Evolutionary conservation across 2,797 vertebrate species (phyloP).

Genomic region (Chromis chromis): DNA sequence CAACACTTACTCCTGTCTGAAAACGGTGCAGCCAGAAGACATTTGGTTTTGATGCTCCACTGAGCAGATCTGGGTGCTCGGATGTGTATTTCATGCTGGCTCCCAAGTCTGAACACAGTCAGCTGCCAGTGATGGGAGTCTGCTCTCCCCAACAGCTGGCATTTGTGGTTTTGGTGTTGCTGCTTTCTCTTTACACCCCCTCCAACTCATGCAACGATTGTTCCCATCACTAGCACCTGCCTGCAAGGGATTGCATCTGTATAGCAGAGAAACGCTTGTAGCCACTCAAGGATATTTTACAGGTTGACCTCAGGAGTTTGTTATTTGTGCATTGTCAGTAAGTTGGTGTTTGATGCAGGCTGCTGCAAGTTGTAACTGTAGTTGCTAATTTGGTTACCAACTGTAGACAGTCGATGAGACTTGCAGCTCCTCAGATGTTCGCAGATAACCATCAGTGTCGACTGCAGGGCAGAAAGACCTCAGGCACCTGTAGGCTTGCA

Average conservation of each 20-base stretch:
- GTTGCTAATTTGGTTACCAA: conserved; percentile 5
- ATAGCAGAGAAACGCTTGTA: conserved; percentile 21
- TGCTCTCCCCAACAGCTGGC: conserved; percentile 68
- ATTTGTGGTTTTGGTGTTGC: conserved; percentile 57
- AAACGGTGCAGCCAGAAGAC: conserved; percentile 14
- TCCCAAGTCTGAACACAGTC: conserved; percentile 44
- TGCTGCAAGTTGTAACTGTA: neutral
- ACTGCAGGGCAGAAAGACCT: conserved; percentile 9
- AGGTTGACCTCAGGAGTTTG: conserved; percentile 5
- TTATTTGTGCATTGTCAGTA: conserved; percentile 1
- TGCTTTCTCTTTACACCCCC: conserved; percentile 12
- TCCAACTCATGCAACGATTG: conserved; percentile 31
- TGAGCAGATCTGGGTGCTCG: conserved; percentile 35
- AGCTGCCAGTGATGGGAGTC: conserved; percentile 68
- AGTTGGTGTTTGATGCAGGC: conserved; percentile 4
- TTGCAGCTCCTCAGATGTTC: conserved; percentile 24
- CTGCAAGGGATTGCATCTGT: conserved; percentile 52
- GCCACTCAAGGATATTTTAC: conserved; percentile 20
- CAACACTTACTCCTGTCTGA: conserved; percentile 2
- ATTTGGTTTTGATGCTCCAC: conserved; percentile 29
- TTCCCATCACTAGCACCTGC: conserved; percentile 64
- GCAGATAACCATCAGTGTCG: neutral
- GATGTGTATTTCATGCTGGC: conserved; percentile 23
- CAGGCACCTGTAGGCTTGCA: neutral
- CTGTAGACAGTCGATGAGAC: conserved; percentile 16